A percentile compares a stretch with the other conserved stretches of the same genome.
Evolutionary conservation across 2,113 vertebrate genomes (phyloP).

Genomic region (Gulo gulo): DNA sequence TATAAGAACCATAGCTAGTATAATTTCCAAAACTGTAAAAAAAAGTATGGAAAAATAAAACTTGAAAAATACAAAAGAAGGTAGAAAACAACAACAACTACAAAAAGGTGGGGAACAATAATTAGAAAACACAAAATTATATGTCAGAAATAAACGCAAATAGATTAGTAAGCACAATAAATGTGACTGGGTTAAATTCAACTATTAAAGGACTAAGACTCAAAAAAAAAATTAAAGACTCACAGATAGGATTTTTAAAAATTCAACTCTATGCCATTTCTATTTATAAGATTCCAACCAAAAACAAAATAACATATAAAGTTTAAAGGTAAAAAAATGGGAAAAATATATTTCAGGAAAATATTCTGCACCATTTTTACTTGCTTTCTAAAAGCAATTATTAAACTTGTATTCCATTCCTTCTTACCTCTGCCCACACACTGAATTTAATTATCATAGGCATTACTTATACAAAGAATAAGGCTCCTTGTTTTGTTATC

Average conservation of each 20-base stretch:
- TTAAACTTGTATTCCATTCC: background rate
- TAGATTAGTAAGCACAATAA: background rate
- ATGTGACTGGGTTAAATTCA: background rate
- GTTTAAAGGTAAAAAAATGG: background rate
- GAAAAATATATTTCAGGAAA: background rate
- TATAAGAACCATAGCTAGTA: background rate
- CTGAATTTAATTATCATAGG: background rate
- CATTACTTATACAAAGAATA: background rate
- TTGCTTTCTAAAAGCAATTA: background rate
- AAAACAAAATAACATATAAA: background rate
- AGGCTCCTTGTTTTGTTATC: background rate
- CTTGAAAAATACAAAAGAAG: background rate
- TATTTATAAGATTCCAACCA: background rate
- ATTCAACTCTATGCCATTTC: background rate
- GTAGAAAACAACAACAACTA: background rate
- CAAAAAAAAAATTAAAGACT: background rate
- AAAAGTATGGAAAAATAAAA: background rate
- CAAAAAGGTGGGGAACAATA: background rate
- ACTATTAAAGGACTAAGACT: background rate
- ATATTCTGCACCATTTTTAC: background rate
- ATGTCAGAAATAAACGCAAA: background rate
- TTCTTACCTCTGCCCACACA: background rate
- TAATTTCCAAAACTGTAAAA: background rate
- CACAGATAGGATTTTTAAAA: background rate
- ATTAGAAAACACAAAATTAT: constrained; percentile 1